Base-by-base conservation (phyloP, 2,113 vertebrate genomes). In the Rostratula benghalensis region DNA sequence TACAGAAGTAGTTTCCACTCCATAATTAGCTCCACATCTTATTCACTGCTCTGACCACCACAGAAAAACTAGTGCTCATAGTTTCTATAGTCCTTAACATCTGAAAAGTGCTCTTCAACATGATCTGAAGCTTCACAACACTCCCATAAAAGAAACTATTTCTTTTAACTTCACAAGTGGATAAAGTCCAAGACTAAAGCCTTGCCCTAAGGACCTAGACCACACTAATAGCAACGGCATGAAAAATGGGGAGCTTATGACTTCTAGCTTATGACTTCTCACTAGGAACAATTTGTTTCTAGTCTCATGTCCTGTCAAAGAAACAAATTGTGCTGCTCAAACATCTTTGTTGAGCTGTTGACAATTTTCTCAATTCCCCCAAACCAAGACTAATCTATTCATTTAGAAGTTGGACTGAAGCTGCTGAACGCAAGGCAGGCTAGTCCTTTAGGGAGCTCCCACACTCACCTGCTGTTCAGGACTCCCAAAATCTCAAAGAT, bases 401-500 rank as follows among this genome's bases (percentile, higher is more conserved):
- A 37, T 53, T 86, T 11, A 70, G 27, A 88, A 90, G 60, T 14
- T 28, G 56, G 18, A 60, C 28, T 16, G 12, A 77, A 83, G 50
- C n/a, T 39, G 17, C 33, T 75, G 43, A 89, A n/a, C 16, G 83
- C 68, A 68, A 67, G 4, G 27, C 4, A 90, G 10, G 9, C 22
- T 54, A 35, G 37, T 24, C 30, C 74, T 59, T 48, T 7, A 74
- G 30, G 3, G 27, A 56, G 28, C 27, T 89, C 67, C 23, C 51
- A 73, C 25, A 97, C 98, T 97, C 91, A 99, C 99, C 98, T 99
- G 97, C 98, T 99, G 92, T 98, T 99, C 97, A 99, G 97, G 54
- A 99, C 98, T 45, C 99, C 99, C 80, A 99, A 97, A 97, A 99
- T 99, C 97, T 99, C 99, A 96, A 99, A 99, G 97, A 99, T 99